Evolutionary conservation across 2,888 invertebrate species (phyloP).

Genomic region (Drosophila phalerata): DNA sequence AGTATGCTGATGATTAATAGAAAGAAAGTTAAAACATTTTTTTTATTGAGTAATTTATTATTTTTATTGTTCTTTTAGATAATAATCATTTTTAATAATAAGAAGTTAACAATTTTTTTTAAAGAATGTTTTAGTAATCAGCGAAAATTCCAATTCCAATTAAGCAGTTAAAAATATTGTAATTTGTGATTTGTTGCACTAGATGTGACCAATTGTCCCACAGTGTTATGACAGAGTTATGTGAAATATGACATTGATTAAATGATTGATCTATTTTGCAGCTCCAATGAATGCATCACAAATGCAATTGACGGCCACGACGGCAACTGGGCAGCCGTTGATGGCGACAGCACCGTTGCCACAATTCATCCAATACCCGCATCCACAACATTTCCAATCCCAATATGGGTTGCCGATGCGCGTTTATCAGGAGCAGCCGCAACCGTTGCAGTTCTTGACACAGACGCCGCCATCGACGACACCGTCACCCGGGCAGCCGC

Average conservation of each 20-base stretch:
- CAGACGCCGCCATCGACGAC: constrained; percentile 87
- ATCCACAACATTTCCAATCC: constrained; percentile 86
- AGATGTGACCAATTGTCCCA: not conserved
- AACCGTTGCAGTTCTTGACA: constrained; percentile 87
- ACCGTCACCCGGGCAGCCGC: constrained; percentile 87
- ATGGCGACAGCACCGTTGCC: constrained; percentile 93
- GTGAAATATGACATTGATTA: not conserved
- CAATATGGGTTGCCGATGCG: constrained; percentile 87
- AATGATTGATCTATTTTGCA: constrained; percentile 19
- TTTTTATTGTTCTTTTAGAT: no score
- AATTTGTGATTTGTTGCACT: not conserved
- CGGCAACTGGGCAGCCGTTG: constrained; percentile 92
- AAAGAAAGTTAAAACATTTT: no score
- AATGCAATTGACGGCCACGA: constrained; percentile 91
- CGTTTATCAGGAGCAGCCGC: constrained; percentile 89
- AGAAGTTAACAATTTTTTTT: no score
- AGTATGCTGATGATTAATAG: no score
- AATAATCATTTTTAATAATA: no score
- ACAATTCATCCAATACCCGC: constrained; percentile 88
- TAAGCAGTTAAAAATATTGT: no score
- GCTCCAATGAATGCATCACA: constrained; percentile 88
- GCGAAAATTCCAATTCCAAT: no score
- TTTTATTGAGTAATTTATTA: no score
- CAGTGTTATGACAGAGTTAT: not conserved
- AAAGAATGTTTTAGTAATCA: no score